These are phyloP conservation scores for Acomys russatus DNA, from an alignment of 2,797 vertebrate species.

Conservation along the genomic window DNA sequence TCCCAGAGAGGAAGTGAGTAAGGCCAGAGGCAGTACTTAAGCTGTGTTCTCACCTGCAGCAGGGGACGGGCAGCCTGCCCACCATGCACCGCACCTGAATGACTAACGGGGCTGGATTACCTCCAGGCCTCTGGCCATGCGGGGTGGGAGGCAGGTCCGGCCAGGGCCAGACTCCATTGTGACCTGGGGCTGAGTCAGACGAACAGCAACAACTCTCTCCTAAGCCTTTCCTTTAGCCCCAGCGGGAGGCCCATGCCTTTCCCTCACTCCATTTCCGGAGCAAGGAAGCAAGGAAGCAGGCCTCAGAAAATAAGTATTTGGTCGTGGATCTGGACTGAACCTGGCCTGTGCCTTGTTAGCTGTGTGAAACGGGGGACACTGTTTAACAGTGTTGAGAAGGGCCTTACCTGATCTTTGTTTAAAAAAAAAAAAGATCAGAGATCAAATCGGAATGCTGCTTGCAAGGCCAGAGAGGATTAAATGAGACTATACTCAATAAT, in stretches of 20 bases:
- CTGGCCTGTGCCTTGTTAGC: not conserved
- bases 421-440: not conserved
- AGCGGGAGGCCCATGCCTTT: not conserved
- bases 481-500: not conserved
- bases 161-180: not conserved
- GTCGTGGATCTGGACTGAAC: not conserved
- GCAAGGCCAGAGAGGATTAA: not conserved
- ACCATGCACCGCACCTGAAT: not conserved
- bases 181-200: not conserved
- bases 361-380: not conserved
- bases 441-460: not conserved
- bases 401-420: not conserved
- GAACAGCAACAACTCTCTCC: not conserved
- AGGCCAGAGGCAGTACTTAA: not conserved
- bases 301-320: not conserved
- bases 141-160: constrained; percentile 40
- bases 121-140: constrained; percentile 39
- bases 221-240: not conserved
- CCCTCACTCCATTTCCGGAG: not conserved
- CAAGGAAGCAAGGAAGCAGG: not conserved
- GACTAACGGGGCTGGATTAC: not conserved
- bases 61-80: not conserved
- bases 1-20: constrained; percentile 35
- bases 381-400: not conserved
- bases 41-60: not conserved